These are phyloP conservation scores for Oxystoma pomonae DNA, from an alignment of 2,888 invertebrate species.

Conservation along the genomic window DNA sequence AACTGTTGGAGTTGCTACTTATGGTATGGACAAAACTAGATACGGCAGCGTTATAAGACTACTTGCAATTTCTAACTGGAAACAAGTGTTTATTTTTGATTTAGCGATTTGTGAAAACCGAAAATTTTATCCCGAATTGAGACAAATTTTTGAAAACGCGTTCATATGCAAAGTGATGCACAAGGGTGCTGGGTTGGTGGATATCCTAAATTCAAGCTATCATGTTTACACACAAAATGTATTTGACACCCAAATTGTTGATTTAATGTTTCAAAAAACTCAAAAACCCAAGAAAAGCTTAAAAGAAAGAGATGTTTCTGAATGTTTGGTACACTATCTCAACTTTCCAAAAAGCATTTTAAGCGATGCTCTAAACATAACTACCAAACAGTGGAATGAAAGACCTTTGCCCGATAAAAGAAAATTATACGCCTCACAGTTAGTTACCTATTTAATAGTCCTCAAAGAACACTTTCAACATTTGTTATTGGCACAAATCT, in stretches of 20 bases:
- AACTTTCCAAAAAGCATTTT: slow-evolving; percentile 27
- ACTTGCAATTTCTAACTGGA: slow-evolving; percentile 27
- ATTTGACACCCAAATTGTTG: slow-evolving; percentile 31
- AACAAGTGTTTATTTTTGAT: slow-evolving; percentile 30
- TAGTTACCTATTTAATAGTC: slow-evolving; percentile 27
- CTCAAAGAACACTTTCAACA: slow-evolving; percentile 28
- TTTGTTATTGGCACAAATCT: slow-evolving; percentile 24
- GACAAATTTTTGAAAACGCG: slow-evolving; percentile 28
- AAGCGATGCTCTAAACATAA: slow-evolving; percentile 21
- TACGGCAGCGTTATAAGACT: slow-evolving; percentile 18
- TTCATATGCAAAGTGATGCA: slow-evolving; percentile 30
- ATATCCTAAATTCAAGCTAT: slow-evolving; percentile 27
- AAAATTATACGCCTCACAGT: slow-evolving; percentile 28
- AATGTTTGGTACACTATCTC: slow-evolving; percentile 28
- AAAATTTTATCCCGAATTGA: slow-evolving; percentile 28
- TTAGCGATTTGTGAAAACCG: slow-evolving; percentile 21
- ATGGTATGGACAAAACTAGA: slow-evolving; percentile 27
- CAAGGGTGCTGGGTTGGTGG: slow-evolving; percentile 27
- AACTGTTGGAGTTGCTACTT: slow-evolving; percentile 26
- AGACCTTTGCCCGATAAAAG: slow-evolving; percentile 26
- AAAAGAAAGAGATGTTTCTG: slow-evolving; percentile 22
- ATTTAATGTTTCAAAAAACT: slow-evolving; percentile 28
- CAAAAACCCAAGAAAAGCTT: slow-evolving; percentile 18
- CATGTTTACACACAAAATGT: slow-evolving; percentile 26
- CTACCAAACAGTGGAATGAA: slow-evolving; percentile 26